Evolutionary conservation across 1,140 invertebrate species (phyloP).

Genomic region (Leptoteleia sp.): DNA sequence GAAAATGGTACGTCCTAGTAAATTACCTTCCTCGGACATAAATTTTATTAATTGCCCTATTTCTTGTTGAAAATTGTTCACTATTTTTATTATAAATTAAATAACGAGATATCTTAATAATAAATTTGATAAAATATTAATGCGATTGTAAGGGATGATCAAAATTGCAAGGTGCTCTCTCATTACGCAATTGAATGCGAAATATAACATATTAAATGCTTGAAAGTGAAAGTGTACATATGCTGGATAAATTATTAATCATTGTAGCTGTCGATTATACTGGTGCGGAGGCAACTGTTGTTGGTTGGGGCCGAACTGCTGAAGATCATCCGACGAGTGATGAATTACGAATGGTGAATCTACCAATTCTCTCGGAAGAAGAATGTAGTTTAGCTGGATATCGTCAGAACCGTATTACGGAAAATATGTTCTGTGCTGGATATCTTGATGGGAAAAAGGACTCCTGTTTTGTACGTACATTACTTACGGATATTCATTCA

Average conservation of each 20-base stretch:
- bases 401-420: slow-evolving; percentile 83
- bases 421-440: slow-evolving; percentile 90
- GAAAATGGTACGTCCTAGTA: slow-evolving; percentile 78
- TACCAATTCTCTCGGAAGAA: slow-evolving; percentile 83
- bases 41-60: slow-evolving; percentile 10
- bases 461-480: slow-evolving; percentile 85
- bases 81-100: background rate
- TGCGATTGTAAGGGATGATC: background rate
- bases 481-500: too few relatives aligned
- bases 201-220: slow-evolving; percentile 16
- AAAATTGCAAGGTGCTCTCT: background rate
- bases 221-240: slow-evolving; percentile 18
- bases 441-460: slow-evolving; percentile 86
- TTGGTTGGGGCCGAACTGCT: slow-evolving; percentile 88
- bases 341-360: slow-evolving; percentile 82
- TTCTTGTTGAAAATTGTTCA: background rate
- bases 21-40: slow-evolving; percentile 11
- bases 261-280: slow-evolving; percentile 82
- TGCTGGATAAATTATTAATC: slow-evolving; percentile 29
- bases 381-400: slow-evolving; percentile 83
- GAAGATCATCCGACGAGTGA: slow-evolving; percentile 84
- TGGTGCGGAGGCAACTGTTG: slow-evolving; percentile 85
- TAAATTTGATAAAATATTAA: background rate
- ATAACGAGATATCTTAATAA: background rate
- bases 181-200: slow-evolving; percentile 25